Base-by-base conservation (phyloP, 2,888 invertebrate genomes). In the Aspidiotus rigidus region DNA sequence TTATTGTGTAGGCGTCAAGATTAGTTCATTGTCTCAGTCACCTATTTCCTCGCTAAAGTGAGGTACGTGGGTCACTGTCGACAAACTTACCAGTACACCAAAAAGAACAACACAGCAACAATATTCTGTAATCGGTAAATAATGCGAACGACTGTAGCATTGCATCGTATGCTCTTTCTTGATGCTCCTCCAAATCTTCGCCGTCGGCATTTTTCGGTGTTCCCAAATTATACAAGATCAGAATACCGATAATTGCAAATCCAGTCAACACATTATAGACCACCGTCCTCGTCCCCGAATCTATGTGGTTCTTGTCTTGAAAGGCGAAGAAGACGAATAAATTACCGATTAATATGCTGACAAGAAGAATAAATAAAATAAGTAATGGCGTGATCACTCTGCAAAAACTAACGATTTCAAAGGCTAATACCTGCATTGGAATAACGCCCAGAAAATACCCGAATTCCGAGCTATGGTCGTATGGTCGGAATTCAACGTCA, bases 371-470 rank as follows among this genome's bases (percentile, higher is more conserved):
- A 28, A 28, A 28, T 28, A 28, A 28, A 49, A 11, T 49, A n/a
- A 11, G 49, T n/a, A n/a, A 49, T 6, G n/a, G 49, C 3, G 10
- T 49, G 10, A 13, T 13, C n/a, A 49, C 49, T 11, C 49, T 49
- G 3, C 49, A n/a, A 49, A 13, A 3, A 49, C n/a, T 49, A n/a
- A n/a, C n/a, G n/a, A 3, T 49, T 3, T 49, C 49, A 7, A 7
- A 15, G 39, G 57, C 49, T 64, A 28, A 28, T 77, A 89, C 90
- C 90, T 91, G 81, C 87, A 88, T 78, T 97, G 96, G 72, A 96
- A 82, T 80, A 98, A 85, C 0, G 96, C 96, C 97, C 97, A 98
- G 79, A 98, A 98, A 62, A 98, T 83, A 11, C 97, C 96, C 11
- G 94, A 93, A 79, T 98, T 96, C 74, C 96, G 83, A 9, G 93